Conservation (phyloP, 2,797 vertebrate species). For the Staurois parvus region DNA sequence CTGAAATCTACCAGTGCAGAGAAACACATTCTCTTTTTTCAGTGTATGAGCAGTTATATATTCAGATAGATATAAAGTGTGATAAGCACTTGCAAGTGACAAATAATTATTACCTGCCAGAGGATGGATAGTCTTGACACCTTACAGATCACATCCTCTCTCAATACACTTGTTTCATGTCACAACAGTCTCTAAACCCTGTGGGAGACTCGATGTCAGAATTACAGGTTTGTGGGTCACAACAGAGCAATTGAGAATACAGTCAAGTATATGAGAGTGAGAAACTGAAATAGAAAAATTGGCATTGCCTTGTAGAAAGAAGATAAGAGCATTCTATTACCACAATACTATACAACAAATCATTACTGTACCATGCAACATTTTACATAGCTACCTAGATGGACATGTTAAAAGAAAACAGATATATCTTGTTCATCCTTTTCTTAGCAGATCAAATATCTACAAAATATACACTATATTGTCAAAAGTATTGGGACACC, state of each 20-base stretch:
- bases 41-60: conserved; percentile 27
- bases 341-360: not conserved
- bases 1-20: no score
- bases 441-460: not conserved
- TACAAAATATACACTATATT: no score
- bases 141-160: conserved; percentile 25
- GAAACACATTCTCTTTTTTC: not conserved
- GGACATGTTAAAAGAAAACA: not conserved
- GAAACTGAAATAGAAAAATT: conserved; percentile 9
- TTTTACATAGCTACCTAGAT: not conserved
- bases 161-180: conserved; percentile 31
- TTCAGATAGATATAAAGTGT: conserved; percentile 26
- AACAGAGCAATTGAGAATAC: conserved; percentile 27
- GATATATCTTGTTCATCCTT: not conserved
- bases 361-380: not conserved
- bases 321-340: not conserved
- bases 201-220: conserved; percentile 30
- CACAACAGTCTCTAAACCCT: conserved; percentile 40
- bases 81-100: conserved; percentile 34
- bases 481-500: no score
- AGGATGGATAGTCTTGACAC: conserved; percentile 39
- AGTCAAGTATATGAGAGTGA: conserved; percentile 13
- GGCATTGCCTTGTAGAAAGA: not conserved
- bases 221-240: conserved; percentile 36
- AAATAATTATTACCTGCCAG: conserved; percentile 46